A percentile compares a stretch with the other conserved stretches of the same genome.
Conservation (phyloP, 64 coral and sea anemone species). For the Montipora cactus region DNA sequence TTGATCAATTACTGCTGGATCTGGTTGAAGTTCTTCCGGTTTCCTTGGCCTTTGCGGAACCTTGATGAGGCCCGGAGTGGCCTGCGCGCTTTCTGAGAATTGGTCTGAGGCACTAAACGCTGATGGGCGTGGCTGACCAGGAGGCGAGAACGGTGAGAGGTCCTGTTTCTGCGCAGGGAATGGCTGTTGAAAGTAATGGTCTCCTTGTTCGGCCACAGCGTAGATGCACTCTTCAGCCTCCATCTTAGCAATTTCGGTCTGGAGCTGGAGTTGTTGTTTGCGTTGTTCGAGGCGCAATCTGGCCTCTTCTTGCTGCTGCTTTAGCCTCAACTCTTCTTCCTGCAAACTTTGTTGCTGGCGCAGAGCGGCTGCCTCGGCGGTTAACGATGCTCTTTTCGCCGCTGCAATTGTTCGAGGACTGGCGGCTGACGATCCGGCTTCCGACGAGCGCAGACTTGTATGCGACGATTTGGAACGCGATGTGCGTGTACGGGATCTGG, state of each 20-base stretch:
- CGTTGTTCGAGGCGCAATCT: no score
- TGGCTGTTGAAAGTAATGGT: not conserved
- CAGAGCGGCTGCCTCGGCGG: constrained; percentile 7
- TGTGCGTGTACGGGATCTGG: not conserved
- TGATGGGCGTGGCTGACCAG: not conserved
- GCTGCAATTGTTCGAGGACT: not conserved
- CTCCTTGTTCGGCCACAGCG: not conserved
- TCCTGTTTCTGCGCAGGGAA: not conserved
- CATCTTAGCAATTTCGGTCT: no score
- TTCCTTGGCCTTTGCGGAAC: not conserved
- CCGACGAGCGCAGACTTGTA: not conserved
- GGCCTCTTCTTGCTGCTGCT: not conserved
- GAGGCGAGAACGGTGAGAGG: not conserved
- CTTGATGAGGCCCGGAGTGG: not conserved
- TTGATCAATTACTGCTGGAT: not conserved
- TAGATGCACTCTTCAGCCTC: no score
- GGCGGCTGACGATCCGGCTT: not conserved
- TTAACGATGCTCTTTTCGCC: not conserved
- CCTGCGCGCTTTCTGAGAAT: not conserved
- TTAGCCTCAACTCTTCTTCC: constrained; percentile 1
- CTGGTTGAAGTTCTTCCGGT: not conserved
- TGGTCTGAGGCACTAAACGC: not conserved
- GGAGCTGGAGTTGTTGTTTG: no score
- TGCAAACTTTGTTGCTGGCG: not conserved
- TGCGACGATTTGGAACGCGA: not conserved